phyloP scores from a whole-genome alignment of 2,888 invertebrate species.

The Drosophila yooni region DNA sequence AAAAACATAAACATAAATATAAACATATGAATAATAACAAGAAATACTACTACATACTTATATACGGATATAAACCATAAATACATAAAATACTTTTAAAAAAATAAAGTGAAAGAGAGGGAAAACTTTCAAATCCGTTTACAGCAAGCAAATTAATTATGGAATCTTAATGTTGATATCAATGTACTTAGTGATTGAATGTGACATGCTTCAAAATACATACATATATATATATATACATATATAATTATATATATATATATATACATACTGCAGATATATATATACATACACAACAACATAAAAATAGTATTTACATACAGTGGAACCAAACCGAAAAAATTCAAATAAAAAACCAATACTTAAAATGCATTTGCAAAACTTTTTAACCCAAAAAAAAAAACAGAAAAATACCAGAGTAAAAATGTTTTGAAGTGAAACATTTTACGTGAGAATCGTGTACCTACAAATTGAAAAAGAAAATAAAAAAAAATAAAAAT shows the following conservation, averaged over 20 bases:
- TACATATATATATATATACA: constrained; percentile 24
- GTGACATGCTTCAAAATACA: constrained; percentile 55
- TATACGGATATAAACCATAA: constrained; percentile 5
- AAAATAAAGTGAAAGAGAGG: constrained; percentile 24
- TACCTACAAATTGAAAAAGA: constrained; percentile 67
- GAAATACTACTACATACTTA: constrained; percentile 17
- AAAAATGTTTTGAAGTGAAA: constrained; percentile 55
- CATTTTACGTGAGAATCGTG: constrained; percentile 78
- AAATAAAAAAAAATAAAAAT: constrained; percentile 50
- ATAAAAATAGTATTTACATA: constrained; percentile 41
- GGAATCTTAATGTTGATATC: constrained; percentile 45
- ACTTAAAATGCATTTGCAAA: constrained; percentile 30
- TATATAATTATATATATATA: constrained; percentile 26
- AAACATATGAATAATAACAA: constrained; percentile 17
- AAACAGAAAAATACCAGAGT: constrained; percentile 24
- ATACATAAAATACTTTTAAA: constrained; percentile 12
- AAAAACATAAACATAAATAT: constrained; percentile 1
- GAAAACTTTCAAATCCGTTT: constrained; percentile 37
- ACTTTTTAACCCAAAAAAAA: constrained; percentile 41
- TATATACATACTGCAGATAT: constrained; percentile 35
- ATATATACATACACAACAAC: constrained; percentile 30
- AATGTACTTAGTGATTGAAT: constrained; percentile 58
- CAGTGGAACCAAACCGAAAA: constrained; percentile 33
- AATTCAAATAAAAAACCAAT: constrained; percentile 19
- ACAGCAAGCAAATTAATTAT: constrained; percentile 34